These are phyloP conservation scores for Platichthys flesus DNA, from an alignment of 2,113 vertebrate species.

Conservation along the genomic window DNA sequence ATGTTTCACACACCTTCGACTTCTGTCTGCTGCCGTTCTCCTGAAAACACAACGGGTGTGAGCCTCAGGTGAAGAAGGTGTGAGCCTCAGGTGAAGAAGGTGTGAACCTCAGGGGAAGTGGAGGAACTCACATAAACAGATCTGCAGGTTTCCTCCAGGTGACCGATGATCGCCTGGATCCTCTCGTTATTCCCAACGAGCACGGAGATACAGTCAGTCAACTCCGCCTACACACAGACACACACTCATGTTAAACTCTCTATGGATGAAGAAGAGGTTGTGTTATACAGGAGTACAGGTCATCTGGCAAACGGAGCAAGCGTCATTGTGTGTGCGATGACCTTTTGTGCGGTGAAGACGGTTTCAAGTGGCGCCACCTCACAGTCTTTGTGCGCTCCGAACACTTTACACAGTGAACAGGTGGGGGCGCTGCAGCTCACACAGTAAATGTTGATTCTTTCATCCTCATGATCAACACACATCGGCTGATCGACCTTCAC, in stretches of 20 bases:
- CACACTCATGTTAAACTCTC: background rate
- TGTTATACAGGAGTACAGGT: too few relatives aligned
- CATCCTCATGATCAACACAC: conserved; percentile 91
- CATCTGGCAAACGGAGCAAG: too few relatives aligned
- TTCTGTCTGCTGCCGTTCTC: conserved; percentile 94
- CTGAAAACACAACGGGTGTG: conserved; percentile 68
- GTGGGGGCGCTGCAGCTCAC: conserved; percentile 90
- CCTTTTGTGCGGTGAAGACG: conserved; percentile 91
- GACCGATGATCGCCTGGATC: conserved; percentile 89
- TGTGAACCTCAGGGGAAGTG: background rate
- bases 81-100: background rate
- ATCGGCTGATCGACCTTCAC: conserved; percentile 88
- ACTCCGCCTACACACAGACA: conserved; percentile 82
- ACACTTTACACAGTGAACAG: conserved; percentile 96
- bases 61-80: too few relatives aligned
- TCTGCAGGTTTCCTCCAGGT: conserved; percentile 93
- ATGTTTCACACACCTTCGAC: conserved; percentile 91
- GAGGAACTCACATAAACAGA: conserved; percentile 85
- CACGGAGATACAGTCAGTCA: conserved; percentile 91
- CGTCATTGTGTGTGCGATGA: conserved; percentile 33
- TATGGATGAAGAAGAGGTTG: background rate
- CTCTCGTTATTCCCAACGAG: conserved; percentile 94
- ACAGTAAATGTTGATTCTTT: conserved; percentile 98
- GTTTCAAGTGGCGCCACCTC: conserved; percentile 91
- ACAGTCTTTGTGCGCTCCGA: conserved; percentile 92